A percentile compares a stretch with the other conserved stretches of the same genome.
Evolutionary conservation across 2,797 vertebrate genomes (phyloP).

Genomic region (Falco novaeseelandiae): DNA sequence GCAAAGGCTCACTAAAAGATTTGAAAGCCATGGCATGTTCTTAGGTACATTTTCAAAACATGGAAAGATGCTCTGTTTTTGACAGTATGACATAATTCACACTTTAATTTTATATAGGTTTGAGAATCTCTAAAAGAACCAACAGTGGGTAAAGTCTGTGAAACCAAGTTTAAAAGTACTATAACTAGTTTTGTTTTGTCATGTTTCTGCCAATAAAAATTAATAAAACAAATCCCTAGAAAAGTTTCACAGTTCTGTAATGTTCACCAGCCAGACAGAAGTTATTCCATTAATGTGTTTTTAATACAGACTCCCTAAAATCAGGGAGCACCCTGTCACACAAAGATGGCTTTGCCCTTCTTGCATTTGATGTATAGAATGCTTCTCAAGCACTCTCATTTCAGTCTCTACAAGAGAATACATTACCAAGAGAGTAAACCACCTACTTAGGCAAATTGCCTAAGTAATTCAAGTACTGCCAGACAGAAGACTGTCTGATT

Average conservation of each 20-base stretch:
- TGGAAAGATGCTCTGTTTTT: background rate
- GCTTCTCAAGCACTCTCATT: background rate
- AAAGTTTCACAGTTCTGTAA: conserved; percentile 4
- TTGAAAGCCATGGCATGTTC: background rate
- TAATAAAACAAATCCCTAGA: background rate
- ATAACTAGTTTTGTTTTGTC: background rate
- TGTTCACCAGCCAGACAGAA: background rate
- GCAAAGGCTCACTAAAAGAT: background rate
- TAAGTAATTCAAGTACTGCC: conserved; percentile 16
- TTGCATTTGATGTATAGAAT: background rate
- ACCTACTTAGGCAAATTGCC: conserved; percentile 20
- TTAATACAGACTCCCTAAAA: background rate
- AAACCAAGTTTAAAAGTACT: background rate
- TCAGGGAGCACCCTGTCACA: background rate
- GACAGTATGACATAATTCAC: conserved; percentile 55
- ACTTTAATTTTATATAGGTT: conserved; percentile 40
- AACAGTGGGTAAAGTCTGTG: conserved; percentile 26
- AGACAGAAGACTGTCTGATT: conserved; percentile 26
- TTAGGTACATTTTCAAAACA: conserved; percentile 34
- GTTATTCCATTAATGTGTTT: background rate
- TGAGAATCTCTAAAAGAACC: conserved; percentile 45
- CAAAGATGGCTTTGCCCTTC: background rate
- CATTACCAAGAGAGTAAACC: conserved; percentile 16
- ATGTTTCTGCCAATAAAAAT: conserved; percentile 4
- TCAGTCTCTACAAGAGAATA: background rate